phyloP scores from a whole-genome alignment of 2,888 invertebrate species.

The Campaea margaritaria region DNA sequence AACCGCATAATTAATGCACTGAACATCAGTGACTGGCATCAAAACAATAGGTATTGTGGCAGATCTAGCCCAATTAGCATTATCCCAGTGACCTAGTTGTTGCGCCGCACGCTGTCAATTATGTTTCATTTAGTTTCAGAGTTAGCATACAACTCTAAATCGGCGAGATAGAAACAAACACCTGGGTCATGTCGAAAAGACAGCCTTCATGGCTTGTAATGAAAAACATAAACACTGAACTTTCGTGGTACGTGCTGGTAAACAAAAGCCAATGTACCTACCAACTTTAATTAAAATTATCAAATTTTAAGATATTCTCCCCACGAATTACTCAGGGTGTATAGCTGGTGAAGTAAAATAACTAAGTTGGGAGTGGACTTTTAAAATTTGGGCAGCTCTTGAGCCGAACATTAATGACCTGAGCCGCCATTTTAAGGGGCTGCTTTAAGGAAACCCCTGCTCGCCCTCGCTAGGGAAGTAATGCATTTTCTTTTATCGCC shows the following conservation, averaged over 20 bases:
- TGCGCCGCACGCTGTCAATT: no score
- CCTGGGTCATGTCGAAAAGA: not conserved
- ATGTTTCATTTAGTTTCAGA: not conserved
- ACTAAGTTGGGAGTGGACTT: constrained; percentile 72
- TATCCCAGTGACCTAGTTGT: constrained; percentile 27
- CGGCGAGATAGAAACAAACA: not conserved
- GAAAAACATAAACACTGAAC: not conserved
- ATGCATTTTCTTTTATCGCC: constrained; percentile 84
- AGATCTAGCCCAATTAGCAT: constrained; percentile 29
- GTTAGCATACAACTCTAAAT: not conserved
- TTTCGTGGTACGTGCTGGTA: not conserved
- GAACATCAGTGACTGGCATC: constrained; percentile 25
- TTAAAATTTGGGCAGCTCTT: constrained; percentile 71
- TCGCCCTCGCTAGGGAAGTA: constrained; percentile 75
- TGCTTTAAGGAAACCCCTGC: constrained; percentile 72
- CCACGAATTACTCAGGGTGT: constrained; percentile 20
- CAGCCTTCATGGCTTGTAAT: not conserved
- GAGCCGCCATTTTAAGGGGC: constrained; percentile 76
- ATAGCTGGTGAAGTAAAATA: constrained; percentile 45
- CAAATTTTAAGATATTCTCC: constrained; percentile 20
- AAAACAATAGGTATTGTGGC: constrained; percentile 26
- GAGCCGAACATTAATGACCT: constrained; percentile 75
- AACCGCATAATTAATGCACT: constrained; percentile 30
- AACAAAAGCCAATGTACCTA: constrained; percentile 1
- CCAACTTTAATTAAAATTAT: constrained; percentile 20